Base-by-base conservation (phyloP, 1,140 invertebrate species). In the Atopsyche davidsoni region DNA sequence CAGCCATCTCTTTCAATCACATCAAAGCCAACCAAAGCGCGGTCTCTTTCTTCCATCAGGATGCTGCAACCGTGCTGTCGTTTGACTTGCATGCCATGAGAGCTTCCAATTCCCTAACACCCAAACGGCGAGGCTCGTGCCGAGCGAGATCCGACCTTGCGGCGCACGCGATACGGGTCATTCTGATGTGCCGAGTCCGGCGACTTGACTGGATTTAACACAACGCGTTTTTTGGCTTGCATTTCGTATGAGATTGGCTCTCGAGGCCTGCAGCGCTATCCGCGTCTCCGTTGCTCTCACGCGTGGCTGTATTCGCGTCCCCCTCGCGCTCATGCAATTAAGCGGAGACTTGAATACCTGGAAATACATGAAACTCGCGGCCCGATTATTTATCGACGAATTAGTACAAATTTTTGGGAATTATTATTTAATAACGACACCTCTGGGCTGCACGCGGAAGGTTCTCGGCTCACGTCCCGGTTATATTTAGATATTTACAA, bases 321-420 rank as follows among this genome's bases (percentile, higher is more conserved):
- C n/a, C 24, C n/a, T n/a, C 24, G n/a, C 6, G 24, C 24, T n/a
- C 6, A n/a, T n/a, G 24, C 24, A 28, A 28, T 28, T 28, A 24
- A 22, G 7, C 7, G 35, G 45, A 47, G 45, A 47, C 17, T 47
- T 47, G 17, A 47, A 47, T 47, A 47, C 45, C 19, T 38, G 45
- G 45, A 21, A 13, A 17, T 39, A 18, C 22, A 31, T n/a, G 40
- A 48, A 48, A 48, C 46, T 48, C 40, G 13, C 14, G n/a, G n/a
- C n/a, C n/a, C n/a, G n/a, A n/a, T n/a, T n/a, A n/a, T n/a, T n/a
- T n/a, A n/a, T n/a, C n/a, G n/a, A n/a, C n/a, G n/a, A n/a, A n/a
- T n/a, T n/a, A n/a, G n/a, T n/a, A n/a, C n/a, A n/a, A n/a, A n/a
- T n/a, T n/a, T n/a, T n/a, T n/a, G n/a, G n/a, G n/a, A n/a, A n/a